Conservation (phyloP, 1,140 invertebrate species). For the Anastrepha obliqua region DNA sequence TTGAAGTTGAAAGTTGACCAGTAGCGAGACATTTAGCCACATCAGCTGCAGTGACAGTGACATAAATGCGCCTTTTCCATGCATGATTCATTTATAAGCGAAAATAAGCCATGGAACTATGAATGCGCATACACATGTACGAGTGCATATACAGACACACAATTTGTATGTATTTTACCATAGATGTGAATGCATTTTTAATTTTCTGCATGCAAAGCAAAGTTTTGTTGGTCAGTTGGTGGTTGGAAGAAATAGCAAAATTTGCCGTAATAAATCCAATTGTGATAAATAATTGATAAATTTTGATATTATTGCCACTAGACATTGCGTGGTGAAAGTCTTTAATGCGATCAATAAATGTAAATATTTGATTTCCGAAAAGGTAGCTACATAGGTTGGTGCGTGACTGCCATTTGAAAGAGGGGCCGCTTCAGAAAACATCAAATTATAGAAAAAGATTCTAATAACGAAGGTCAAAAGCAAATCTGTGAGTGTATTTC, state of each 20-base stretch:
- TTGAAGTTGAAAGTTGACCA: slow-evolving; percentile 21
- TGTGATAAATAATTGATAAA: not conserved
- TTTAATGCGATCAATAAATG: no score
- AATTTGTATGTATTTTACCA: not conserved
- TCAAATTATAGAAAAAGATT: no score
- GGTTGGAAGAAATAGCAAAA: not conserved
- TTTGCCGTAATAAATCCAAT: slow-evolving; percentile 39
- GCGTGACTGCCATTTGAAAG: no score
- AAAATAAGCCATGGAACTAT: not conserved
- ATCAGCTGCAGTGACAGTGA: slow-evolving; percentile 41
- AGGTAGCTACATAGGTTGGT: no score
- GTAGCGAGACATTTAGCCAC: slow-evolving; percentile 21
- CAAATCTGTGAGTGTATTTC: no score
- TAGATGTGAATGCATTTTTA: not conserved
- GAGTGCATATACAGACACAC: not conserved
- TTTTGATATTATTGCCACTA: not conserved
- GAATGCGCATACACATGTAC: not conserved
- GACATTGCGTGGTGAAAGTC: no score
- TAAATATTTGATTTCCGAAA: no score
- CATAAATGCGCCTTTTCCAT: no score
- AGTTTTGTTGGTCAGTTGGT: not conserved
- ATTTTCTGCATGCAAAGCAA: not conserved
- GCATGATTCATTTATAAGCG: no score
- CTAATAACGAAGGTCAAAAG: no score
- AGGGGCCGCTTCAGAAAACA: no score